Evolutionary conservation across 2,888 invertebrate species (phyloP).

Genomic region (Hermaeophaga mercurialis): DNA sequence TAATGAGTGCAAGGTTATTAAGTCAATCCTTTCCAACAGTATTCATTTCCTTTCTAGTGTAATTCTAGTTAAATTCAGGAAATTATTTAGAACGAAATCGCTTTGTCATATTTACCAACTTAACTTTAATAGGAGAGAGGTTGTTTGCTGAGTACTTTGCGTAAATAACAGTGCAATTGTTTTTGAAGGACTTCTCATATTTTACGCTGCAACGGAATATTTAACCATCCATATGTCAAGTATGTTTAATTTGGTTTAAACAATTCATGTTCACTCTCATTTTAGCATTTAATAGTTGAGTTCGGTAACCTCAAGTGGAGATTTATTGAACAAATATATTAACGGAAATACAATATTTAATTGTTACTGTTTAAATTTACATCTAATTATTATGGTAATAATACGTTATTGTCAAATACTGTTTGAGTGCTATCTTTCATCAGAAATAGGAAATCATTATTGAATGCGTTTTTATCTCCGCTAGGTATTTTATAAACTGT

Average conservation of each 20-base stretch:
- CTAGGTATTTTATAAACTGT: not conserved
- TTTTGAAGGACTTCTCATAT: not conserved
- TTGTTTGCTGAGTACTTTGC: not conserved
- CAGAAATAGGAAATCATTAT: not conserved
- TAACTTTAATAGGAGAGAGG: not conserved
- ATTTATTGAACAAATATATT: not conserved
- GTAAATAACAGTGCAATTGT: not conserved
- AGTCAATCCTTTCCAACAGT: constrained; percentile 4
- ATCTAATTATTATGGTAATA: not conserved
- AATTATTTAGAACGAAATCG: constrained; percentile 6
- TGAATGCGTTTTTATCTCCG: not conserved
- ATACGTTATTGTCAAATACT: not conserved
- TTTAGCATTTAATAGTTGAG: not conserved
- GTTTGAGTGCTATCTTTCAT: not conserved
- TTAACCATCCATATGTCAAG: no score
- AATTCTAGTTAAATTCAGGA: constrained; percentile 14
- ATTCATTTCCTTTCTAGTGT: constrained; percentile 5
- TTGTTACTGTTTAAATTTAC: not conserved
- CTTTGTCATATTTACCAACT: constrained; percentile 11
- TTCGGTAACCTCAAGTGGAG: not conserved
- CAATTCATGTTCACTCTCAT: no score
- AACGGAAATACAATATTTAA: not conserved
- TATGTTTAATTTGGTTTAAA: no score
- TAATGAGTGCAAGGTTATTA: constrained; percentile 4
- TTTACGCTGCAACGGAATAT: not conserved